Percentiles rank a stretch among this genome's conserved stretches.
Conservation (phyloP, 30 jellyfish, hydroid and myxozoan species). For the Aurelia sp. region DNA sequence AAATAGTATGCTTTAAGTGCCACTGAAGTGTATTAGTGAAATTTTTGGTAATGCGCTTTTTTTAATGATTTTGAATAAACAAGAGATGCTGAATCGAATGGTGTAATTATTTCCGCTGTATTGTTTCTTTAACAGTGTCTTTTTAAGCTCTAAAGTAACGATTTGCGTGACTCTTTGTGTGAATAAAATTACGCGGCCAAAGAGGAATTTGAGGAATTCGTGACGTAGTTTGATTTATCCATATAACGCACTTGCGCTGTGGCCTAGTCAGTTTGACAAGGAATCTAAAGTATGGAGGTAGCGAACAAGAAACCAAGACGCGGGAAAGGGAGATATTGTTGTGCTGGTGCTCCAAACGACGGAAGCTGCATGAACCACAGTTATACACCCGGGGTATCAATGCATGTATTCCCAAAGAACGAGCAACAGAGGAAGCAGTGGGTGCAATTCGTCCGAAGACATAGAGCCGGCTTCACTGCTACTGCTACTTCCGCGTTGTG, state of each 20-base stretch:
- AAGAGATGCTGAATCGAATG: too few relatives aligned
- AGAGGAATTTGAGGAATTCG: slow-evolving; percentile 19
- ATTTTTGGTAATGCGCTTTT: too few relatives aligned
- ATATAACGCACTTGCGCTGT: background rate
- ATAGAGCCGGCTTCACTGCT: background rate
- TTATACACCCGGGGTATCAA: slow-evolving; percentile 9
- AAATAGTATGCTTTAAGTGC: too few relatives aligned
- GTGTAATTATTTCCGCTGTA: too few relatives aligned
- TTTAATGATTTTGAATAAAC: too few relatives aligned
- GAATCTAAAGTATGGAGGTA: background rate
- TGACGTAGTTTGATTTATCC: slow-evolving; percentile 10
- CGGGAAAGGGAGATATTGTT: slow-evolving; percentile 5
- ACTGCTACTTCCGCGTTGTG: background rate
- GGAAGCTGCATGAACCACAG: slow-evolving; percentile 4
- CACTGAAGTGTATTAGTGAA: too few relatives aligned
- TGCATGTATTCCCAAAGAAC: slow-evolving; percentile 7
- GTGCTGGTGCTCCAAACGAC: slow-evolving; percentile 32
- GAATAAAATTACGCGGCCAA: background rate
- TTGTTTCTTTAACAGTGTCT: background rate
- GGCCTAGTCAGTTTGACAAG: too few relatives aligned
- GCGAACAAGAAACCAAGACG: background rate
- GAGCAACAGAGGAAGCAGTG: background rate
- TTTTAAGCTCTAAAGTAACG: slow-evolving; percentile 5
- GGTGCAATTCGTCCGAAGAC: background rate
- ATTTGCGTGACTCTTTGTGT: slow-evolving; percentile 10